Percentiles rank a stretch among this genome's conserved stretches.
phyloP scores from a whole-genome alignment of 2,888 invertebrate genomes.

The Sphaeridia pumilis region DNA sequence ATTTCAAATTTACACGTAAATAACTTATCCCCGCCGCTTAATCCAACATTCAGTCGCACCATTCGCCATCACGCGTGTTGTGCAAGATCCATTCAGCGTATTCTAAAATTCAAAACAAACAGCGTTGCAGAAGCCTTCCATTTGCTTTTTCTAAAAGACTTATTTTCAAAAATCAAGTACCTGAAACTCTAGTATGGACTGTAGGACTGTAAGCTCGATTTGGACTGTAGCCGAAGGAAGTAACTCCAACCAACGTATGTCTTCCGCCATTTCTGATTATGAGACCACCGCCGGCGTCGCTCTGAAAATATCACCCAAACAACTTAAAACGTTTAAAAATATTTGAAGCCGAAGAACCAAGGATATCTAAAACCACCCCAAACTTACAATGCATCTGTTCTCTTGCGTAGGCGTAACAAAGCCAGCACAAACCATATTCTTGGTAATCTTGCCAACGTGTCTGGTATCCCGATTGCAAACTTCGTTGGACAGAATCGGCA shows the following conservation, averaged over 20 bases:
- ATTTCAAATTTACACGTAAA: no score
- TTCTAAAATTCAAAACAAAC: constrained; percentile 6
- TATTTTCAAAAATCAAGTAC: constrained; percentile 3
- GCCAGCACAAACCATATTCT: constrained; percentile 26
- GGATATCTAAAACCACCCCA: neutral
- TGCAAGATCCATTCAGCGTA: constrained; percentile 35
- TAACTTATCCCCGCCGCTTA: no score
- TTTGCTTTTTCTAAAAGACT: neutral
- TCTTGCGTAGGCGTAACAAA: constrained; percentile 18
- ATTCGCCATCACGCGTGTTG: constrained; percentile 18
- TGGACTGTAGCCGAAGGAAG: constrained; percentile 26
- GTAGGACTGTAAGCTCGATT: constrained; percentile 29
- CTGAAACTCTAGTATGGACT: constrained; percentile 28
- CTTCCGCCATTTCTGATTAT: constrained; percentile 23
- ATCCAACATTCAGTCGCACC: constrained; percentile 1
- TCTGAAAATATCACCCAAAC: constrained; percentile 7
- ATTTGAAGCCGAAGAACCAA: no score
- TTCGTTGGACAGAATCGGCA: constrained; percentile 27
- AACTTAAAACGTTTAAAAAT: no score
- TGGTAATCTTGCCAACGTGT: constrained; percentile 17
- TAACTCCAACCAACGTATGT: constrained; percentile 28
- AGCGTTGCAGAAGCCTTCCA: neutral
- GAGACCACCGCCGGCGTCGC: constrained; percentile 26
- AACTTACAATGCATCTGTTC: constrained; percentile 5
- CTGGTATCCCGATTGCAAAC: constrained; percentile 30